phyloP scores from a whole-genome alignment of 2,113 vertebrate genomes.

The Danionella cerebrum region DNA sequence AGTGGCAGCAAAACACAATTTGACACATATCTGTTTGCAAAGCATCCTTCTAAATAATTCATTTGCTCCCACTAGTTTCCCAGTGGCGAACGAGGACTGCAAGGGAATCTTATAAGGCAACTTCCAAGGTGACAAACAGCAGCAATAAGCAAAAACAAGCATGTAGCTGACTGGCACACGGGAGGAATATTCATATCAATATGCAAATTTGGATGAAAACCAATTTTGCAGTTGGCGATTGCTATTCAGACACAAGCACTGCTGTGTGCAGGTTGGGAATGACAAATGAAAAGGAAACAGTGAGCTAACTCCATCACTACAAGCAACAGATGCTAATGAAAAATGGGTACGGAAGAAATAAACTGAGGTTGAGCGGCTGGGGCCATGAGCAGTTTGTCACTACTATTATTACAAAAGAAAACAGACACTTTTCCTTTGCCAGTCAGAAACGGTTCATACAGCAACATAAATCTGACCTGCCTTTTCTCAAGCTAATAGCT shows the following conservation, averaged over 20 bases:
- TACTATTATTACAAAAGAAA: neutral
- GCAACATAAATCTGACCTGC: neutral
- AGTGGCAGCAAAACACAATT: neutral
- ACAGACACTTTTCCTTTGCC: neutral
- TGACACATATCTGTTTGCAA: neutral
- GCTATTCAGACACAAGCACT: neutral
- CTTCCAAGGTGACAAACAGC: neutral
- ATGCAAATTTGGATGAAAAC: constrained; percentile 6
- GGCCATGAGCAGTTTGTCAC: neutral
- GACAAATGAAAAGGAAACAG: neutral
- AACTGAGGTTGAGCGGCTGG: neutral
- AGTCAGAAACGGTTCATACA: neutral
- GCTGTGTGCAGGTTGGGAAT: neutral
- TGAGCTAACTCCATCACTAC: neutral
- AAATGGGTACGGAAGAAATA: neutral
- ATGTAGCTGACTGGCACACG: neutral
- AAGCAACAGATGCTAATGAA: neutral
- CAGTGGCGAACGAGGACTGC: neutral
- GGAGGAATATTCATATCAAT: constrained; percentile 10
- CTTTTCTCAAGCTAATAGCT: neutral
- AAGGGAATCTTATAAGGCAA: constrained; percentile 5
- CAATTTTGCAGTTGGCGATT: neutral
- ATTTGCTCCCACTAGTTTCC: neutral
- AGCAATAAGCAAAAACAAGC: constrained; percentile 2
- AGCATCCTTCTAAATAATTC: neutral